Evolutionary conservation across 2,113 vertebrate genomes (phyloP).

Genomic region (Hemiprocne comata): DNA sequence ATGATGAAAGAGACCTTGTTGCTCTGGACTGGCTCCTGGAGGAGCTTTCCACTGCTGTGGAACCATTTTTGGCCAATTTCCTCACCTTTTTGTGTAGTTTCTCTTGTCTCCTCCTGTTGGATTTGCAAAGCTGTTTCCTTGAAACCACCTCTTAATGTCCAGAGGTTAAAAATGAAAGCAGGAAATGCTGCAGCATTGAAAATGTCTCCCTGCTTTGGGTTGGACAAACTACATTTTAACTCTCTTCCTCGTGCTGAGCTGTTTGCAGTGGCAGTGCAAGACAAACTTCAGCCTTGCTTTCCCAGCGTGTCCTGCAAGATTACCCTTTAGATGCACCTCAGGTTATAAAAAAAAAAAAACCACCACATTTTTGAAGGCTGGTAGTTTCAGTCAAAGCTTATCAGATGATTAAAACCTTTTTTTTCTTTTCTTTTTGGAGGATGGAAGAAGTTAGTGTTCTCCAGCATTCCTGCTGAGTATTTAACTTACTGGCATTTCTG

Average conservation of each 20-base stretch:
- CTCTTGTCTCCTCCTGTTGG: background rate
- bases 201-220: background rate
- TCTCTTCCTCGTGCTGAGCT: background rate
- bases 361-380: background rate
- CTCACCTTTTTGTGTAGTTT: background rate
- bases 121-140: background rate
- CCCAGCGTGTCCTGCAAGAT: background rate
- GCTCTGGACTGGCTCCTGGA: background rate
- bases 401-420: conserved; percentile 21
- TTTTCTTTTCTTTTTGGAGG: conserved; percentile 58
- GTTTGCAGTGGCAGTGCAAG: background rate
- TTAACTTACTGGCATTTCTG: conserved; percentile 25
- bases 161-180: background rate
- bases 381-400: background rate
- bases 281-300: background rate
- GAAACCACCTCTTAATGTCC: background rate
- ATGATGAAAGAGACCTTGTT: background rate
- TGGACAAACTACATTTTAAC: background rate
- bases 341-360: background rate
- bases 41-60: background rate
- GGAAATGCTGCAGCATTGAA: background rate
- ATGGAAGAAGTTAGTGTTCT: conserved; percentile 51
- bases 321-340: background rate
- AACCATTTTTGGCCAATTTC: background rate
- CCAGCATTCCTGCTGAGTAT: conserved; percentile 36